These are phyloP conservation scores for Rallus crepitans DNA, from an alignment of 2,797 vertebrate genomes.

Conservation along the genomic window DNA sequence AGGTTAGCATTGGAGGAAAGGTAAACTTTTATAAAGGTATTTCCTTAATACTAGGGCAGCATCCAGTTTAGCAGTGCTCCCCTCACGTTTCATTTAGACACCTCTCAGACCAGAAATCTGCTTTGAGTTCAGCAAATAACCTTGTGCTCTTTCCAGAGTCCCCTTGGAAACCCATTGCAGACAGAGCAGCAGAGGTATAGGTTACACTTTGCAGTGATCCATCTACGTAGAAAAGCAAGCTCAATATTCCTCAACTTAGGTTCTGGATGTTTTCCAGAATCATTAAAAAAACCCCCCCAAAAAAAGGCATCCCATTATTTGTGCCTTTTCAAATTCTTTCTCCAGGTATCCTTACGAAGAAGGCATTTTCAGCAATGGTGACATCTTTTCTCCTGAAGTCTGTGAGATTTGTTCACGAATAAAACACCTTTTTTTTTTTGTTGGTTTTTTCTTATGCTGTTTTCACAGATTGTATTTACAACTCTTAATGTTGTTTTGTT, in stretches of 20 bases:
- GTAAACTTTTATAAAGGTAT: background rate
- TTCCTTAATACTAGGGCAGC: conserved; percentile 9
- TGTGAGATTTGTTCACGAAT: background rate
- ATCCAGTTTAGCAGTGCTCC: background rate
- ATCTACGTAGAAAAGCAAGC: background rate
- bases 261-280: conserved; percentile 56
- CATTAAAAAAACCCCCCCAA: too few relatives aligned
- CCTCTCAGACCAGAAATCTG: conserved; percentile 10
- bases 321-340: conserved; percentile 32
- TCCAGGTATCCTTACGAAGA: conserved; percentile 49
- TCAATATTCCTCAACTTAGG: conserved; percentile 22
- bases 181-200: background rate
- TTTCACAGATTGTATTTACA: conserved; percentile 59
- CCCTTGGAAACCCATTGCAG: background rate
- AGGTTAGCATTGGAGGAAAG: background rate
- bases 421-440: conserved; percentile 7
- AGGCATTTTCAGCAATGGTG: background rate
- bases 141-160: background rate
- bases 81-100: background rate
- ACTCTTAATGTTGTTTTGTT: conserved; percentile 53
- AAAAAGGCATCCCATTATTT: conserved; percentile 3
- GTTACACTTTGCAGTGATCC: conserved; percentile 55
- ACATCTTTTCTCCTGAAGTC: background rate
- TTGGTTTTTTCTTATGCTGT: background rate
- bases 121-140: conserved; percentile 17